phyloP scores from a whole-genome alignment of 2,888 invertebrate species.

The Sceliomorpha sp. region DNA sequence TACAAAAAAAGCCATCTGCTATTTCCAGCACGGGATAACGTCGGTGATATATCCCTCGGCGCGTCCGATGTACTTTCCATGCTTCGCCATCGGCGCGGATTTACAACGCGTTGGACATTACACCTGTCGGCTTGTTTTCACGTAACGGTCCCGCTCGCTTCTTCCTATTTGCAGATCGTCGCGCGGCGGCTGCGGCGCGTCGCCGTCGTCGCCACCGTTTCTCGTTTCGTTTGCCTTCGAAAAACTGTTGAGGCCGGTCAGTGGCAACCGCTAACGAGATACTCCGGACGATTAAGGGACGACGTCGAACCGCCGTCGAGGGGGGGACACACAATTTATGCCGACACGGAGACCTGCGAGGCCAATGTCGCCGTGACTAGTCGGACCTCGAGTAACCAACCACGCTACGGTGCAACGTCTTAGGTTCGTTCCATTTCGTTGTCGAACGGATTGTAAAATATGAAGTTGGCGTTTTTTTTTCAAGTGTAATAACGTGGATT shows the following conservation, averaged over 20 bases:
- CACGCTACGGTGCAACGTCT: too few species aligned
- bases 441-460: too few species aligned
- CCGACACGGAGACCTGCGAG: neutral
- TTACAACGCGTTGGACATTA: slow-evolving; percentile 40
- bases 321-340: slow-evolving; percentile 9
- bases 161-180: slow-evolving; percentile 63
- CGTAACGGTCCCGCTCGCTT: slow-evolving; percentile 42
- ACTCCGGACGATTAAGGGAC: slow-evolving; percentile 19
- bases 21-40: slow-evolving; percentile 45
- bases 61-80: slow-evolving; percentile 46
- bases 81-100: slow-evolving; percentile 35
- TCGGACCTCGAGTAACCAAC: neutral
- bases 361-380: slow-evolving; percentile 9
- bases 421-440: too few species aligned
- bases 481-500: too few species aligned
- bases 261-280: slow-evolving; percentile 28
- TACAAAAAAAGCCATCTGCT: slow-evolving; percentile 23
- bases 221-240: slow-evolving; percentile 32
- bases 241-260: slow-evolving; percentile 67
- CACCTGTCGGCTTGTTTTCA: slow-evolving; percentile 54
- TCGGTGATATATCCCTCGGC: slow-evolving; percentile 32
- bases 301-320: neutral
- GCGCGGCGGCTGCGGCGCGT: too few species aligned
- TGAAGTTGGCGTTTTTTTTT: too few species aligned
- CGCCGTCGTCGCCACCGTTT: too few species aligned